Conservation (phyloP, 1,140 invertebrate species). For the Penaeus chinensis region DNA sequence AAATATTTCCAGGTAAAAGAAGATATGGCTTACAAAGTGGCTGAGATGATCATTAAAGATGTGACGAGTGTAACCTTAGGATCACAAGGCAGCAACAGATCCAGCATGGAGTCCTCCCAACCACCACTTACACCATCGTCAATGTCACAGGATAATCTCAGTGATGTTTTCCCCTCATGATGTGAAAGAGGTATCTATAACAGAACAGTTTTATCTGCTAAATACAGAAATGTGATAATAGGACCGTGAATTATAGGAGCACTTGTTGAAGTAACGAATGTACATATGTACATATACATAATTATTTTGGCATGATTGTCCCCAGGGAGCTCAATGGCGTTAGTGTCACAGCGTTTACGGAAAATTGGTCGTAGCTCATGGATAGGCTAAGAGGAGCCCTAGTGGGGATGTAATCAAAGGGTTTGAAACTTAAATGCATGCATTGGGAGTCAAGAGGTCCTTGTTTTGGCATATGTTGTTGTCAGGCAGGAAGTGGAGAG, state of each 20-base stretch:
- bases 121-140: constrained; percentile 21
- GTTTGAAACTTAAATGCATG: no score
- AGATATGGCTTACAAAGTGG: constrained; percentile 57
- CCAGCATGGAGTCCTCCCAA: not conserved
- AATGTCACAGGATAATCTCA: constrained; percentile 33
- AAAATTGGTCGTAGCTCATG: no score
- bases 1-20: constrained; percentile 30
- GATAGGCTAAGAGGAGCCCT: no score
- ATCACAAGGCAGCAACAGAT: constrained; percentile 7
- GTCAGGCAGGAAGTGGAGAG: no score
- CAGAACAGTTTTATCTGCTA: not conserved
- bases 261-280: not conserved
- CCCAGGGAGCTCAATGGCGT: no score
- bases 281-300: constrained; percentile 31
- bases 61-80: constrained; percentile 50
- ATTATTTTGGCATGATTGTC: not conserved
- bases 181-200: not conserved
- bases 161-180: constrained; percentile 37
- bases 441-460: no score
- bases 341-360: no score
- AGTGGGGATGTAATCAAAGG: no score
- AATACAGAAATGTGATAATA: not conserved
- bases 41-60: constrained; percentile 59
- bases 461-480: no score
- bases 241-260: not conserved